Evolutionary conservation across 2,888 invertebrate genomes (phyloP).

Genomic region (Odontocolon sp.): DNA sequence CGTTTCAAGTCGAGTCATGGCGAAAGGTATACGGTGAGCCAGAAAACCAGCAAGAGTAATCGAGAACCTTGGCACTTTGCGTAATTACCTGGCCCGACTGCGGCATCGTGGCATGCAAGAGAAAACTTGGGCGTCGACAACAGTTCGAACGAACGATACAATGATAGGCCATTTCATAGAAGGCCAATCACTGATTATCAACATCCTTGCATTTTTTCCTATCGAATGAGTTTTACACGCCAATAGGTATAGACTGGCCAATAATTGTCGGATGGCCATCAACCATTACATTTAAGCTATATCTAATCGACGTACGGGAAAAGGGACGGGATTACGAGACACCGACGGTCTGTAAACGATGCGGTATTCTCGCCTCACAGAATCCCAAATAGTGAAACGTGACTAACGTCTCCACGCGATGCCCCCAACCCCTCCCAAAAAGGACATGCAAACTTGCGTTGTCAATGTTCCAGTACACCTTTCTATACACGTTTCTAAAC

Average conservation of each 20-base stretch:
- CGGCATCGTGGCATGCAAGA: slow-evolving; percentile 4
- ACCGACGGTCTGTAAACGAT: background rate
- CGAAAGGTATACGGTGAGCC: slow-evolving; percentile 54
- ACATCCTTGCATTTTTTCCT: too few relatives aligned
- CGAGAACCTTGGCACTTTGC: slow-evolving; percentile 73
- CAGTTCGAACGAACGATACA: too few relatives aligned
- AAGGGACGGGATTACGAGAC: slow-evolving; percentile 3
- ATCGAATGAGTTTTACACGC: too few relatives aligned
- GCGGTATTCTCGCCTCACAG: slow-evolving; percentile 7
- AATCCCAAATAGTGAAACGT: background rate
- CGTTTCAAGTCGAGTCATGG: too few relatives aligned
- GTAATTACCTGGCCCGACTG: slow-evolving; percentile 70
- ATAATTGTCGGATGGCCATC: too few relatives aligned
- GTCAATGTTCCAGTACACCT: slow-evolving; percentile 26
- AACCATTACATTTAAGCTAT: too few relatives aligned
- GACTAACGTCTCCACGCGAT: background rate
- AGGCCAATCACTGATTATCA: too few relatives aligned
- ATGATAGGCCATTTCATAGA: too few relatives aligned
- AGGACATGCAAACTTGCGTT: background rate
- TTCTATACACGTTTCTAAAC: too few relatives aligned
- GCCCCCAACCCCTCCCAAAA: background rate
- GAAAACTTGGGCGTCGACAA: slow-evolving; percentile 4
- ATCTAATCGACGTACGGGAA: slow-evolving; percentile 69
- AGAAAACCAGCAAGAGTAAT: slow-evolving; percentile 70
- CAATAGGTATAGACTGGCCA: too few relatives aligned